phyloP scores from a whole-genome alignment of 2,113 vertebrate genomes.

The Sylvilagus bachmani region DNA sequence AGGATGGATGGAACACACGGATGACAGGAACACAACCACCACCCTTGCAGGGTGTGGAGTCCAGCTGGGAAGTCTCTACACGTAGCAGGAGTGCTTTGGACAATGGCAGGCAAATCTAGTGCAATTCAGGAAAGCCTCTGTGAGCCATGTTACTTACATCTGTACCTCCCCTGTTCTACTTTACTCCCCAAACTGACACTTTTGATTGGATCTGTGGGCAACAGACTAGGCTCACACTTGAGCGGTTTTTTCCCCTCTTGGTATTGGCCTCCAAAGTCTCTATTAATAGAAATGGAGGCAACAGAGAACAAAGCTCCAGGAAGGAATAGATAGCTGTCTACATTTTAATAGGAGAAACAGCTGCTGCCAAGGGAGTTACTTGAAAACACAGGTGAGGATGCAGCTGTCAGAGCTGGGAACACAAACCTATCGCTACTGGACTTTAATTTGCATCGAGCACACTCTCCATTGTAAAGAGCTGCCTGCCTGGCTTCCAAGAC shows the following conservation, averaged over 20 bases:
- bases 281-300: slow-evolving; percentile 42
- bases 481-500: not conserved
- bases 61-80: not conserved
- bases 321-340: not conserved
- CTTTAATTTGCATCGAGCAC: slow-evolving; percentile 14
- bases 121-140: not conserved
- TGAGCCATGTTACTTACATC: not conserved
- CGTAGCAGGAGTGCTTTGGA: not conserved
- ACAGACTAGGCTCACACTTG: not conserved
- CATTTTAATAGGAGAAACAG: not conserved
- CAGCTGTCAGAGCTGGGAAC: not conserved
- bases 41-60: not conserved
- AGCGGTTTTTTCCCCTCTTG: not conserved
- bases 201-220: slow-evolving; percentile 9
- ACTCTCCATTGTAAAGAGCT: not conserved
- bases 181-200: not conserved
- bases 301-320: not conserved
- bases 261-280: not conserved
- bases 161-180: not conserved
- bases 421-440: not conserved
- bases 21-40: accelerated
- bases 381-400: slow-evolving; percentile 40
- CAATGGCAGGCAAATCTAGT: not conserved
- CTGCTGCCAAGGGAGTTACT: not conserved
- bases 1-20: not conserved